These are phyloP conservation scores for Sebastes oblongus DNA, from an alignment of 2,797 vertebrate species.

Conservation along the genomic window DNA sequence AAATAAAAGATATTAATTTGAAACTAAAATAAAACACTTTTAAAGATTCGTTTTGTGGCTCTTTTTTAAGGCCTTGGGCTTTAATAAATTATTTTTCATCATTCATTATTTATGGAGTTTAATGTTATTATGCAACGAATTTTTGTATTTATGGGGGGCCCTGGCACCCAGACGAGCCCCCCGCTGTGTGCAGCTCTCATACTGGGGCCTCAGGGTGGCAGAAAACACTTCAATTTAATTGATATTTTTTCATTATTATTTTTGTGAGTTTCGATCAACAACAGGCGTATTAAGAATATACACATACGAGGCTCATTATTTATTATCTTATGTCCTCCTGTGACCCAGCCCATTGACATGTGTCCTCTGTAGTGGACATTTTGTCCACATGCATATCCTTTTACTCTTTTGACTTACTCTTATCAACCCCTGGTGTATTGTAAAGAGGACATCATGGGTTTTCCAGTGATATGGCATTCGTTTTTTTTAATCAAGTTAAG, in stretches of 20 bases:
- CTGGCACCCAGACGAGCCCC: neutral
- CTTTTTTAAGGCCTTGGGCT: slow-evolving; percentile 9
- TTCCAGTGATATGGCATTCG: no score
- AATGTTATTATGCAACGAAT: slow-evolving; percentile 62
- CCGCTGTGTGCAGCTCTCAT: slow-evolving; percentile 5
- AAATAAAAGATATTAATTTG: neutral
- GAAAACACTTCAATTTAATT: neutral
- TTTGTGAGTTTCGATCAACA: neutral
- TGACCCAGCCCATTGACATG: no score
- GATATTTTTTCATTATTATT: neutral
- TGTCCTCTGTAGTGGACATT: no score
- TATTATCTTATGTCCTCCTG: no score
- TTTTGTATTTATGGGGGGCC: slow-evolving; percentile 8
- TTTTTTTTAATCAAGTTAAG: no score
- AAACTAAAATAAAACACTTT: neutral
- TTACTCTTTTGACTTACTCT: no score
- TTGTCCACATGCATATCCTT: no score
- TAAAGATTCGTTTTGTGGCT: neutral
- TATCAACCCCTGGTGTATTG: no score
- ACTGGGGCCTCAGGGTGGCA: slow-evolving; percentile 21
- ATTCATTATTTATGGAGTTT: slow-evolving; percentile 65
- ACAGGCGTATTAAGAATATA: neutral
- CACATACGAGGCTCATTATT: neutral
- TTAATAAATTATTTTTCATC: slow-evolving; percentile 24
- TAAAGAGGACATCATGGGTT: no score